Evolutionary conservation across 1,140 invertebrate genomes (phyloP), one percentile per base, ranked within the genome.

Genomic region (Zaprionus camerounensis): DNA sequence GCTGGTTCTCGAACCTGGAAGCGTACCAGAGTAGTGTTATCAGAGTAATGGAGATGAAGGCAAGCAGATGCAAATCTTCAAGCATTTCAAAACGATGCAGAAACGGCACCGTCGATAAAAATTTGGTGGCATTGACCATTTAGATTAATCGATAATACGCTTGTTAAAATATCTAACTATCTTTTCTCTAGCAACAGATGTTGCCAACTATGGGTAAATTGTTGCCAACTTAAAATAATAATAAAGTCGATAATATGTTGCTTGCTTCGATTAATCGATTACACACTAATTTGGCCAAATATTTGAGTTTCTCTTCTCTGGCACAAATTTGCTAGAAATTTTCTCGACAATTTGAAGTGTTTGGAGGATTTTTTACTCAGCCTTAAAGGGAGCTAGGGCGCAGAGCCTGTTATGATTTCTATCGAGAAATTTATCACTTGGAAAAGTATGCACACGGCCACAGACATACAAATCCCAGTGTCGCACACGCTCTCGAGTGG

Each of bases 361-460:
- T 34, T 20, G 51, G 15, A 12, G 11, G 49, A 15, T 38, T 58
- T 3, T n/a, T 44, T 7, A 1, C 41, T 46, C n/a, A 46, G 41
- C 41, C 11, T 9, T 17, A n/a, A 17, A 7, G 61, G 49, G 12
- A 44, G 13, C n/a, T 17, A 20, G 44, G 17, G 15, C 9, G 15
- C 46, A 41, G 17, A 2, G 68, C 36, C 49, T 44, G 49, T 24
- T 71, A 28, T 41, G 61, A 28, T 64, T 56, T 56, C 36, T 64
- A 71, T 63, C 26, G 28, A 28, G 28, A 65, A 71, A 57, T 65
- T 41, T 71, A 24, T 71, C 20, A 56, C 5, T 49, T 62, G 15
- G 11, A 24, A 34, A 11, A 17, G 9, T 38, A 20, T 53, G n/a
- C 24, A 24, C 28, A 31, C 20, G 46, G 20, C 11, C 46, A 55